phyloP scores from a whole-genome alignment of 35 echinoderm and acorn worm genomes.

The Lytechinus pictus region DNA sequence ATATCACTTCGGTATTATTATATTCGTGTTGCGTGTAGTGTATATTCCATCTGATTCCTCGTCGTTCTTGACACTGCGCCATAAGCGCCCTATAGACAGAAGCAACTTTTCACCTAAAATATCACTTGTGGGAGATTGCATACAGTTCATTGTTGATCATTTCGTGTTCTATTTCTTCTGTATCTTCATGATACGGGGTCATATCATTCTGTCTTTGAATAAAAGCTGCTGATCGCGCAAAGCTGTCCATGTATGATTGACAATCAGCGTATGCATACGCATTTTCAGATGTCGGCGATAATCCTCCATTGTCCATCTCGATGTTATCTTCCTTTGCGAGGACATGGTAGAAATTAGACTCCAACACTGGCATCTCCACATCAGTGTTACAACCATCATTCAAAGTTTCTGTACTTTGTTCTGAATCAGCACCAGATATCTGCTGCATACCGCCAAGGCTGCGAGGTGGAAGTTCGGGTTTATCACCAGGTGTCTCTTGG shows the following conservation, averaged over 20 bases:
- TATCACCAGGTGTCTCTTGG: too few species aligned
- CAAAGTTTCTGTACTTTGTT: too few species aligned
- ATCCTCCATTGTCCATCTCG: background rate
- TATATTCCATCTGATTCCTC: too few species aligned
- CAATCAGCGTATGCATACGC: background rate
- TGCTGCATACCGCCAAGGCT: too few species aligned
- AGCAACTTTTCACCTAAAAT: too few species aligned
- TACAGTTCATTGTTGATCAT: background rate
- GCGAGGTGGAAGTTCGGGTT: too few species aligned
- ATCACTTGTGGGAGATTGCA: background rate
- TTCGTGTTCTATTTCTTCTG: background rate
- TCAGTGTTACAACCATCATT: too few species aligned
- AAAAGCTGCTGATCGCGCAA: background rate
- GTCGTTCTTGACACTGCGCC: too few species aligned
- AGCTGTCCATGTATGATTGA: background rate
- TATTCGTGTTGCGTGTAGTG: too few species aligned
- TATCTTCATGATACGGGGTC: background rate
- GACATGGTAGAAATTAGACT: background rate
- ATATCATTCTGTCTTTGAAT: background rate
- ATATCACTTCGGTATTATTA: too few species aligned
- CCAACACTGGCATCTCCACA: background rate
- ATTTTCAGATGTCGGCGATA: background rate
- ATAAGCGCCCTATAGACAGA: too few species aligned
- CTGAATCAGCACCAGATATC: too few species aligned
- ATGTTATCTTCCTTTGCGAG: background rate